Conservation (phyloP, 2,888 invertebrate species). For the Lysandra bellargus region DNA sequence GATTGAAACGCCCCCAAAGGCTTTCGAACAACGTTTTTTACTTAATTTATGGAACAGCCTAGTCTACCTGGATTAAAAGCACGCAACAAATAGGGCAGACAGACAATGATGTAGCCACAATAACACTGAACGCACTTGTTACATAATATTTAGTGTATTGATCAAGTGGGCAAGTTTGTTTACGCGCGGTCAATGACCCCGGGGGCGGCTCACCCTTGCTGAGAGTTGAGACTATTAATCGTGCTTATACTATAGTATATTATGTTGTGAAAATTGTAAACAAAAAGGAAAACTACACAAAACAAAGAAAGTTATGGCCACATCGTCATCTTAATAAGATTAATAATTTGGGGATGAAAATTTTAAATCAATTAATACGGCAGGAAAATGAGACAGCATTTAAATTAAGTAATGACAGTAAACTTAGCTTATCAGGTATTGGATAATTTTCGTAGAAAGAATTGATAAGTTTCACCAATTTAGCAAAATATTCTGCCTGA, state of each 20-base stretch:
- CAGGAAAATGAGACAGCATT: no score
- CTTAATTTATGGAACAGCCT: not conserved
- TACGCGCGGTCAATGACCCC: slow-evolving; percentile 69
- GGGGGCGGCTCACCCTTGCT: slow-evolving; percentile 57
- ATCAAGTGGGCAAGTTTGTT: slow-evolving; percentile 66
- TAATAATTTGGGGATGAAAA: no score
- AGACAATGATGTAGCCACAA: not conserved
- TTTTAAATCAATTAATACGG: no score
- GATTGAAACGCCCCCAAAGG: no score
- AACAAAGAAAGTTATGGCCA: not conserved
- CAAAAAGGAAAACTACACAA: not conserved
- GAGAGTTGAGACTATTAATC: slow-evolving; percentile 50
- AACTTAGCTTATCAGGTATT: no score
- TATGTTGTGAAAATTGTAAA: slow-evolving; percentile 2
- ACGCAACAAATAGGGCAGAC: not conserved
- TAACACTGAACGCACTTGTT: not conserved
- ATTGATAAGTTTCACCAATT: no score
- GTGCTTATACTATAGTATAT: not conserved
- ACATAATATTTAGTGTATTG: not conserved
- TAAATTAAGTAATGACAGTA: no score
- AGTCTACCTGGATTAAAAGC: not conserved
- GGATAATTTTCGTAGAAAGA: no score
- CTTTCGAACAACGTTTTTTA: not conserved
- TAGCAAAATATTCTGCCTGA: no score
- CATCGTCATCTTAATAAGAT: not conserved